Base-by-base conservation (phyloP, 2,888 invertebrate species). In the Parnassius orleans region DNA sequence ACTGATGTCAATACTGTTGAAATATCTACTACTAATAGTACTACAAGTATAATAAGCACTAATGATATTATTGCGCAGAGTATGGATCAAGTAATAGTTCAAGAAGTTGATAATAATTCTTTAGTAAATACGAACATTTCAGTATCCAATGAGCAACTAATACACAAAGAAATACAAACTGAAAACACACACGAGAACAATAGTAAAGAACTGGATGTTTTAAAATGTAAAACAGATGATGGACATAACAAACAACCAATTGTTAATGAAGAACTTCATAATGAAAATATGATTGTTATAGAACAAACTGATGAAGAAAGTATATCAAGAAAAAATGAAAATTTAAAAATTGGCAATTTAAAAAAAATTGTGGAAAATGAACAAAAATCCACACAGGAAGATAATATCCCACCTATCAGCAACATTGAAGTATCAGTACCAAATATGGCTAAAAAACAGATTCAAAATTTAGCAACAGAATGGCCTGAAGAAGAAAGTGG, bases 401-500 rank as follows among this genome's bases (percentile, higher is more conserved):
- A 52, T 19, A 11, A 41, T 44, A 10, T 10, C 3, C n/a, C 41
- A 2, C 59, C 61, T 42, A 46, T 41, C 44, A 64, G 43, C 14
- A 58, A 61, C 9, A 57, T 33, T 9, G 60, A 58, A 50, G 59
- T 24, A 41, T 57, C 54, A n/a, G 12, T 68, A 51, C 63, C 68
- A 46, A 68, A 74, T 66, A 69, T 69, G 65, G 66, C 78, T 52
- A 75, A 76, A 52, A 77, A 78, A 61, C 76, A 81, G 66, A 80
- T 83, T 15, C 76, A 82, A 72, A 79, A 68, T 64, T 69, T 86
- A 68, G 71, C 86, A 64, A 80, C 84, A 47, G 84, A 90, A 75
- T 89, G 88, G 89, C 83, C 87, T 53, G 87, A 87, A 68, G 86
- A 87, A 72, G 87, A 86, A 68, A 74, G 72, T 69, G 84, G 83